Evolutionary conservation across 2,888 invertebrate species (phyloP), one percentile per base, ranked within the genome.

Genomic region (Nomada fabriciana): DNA sequence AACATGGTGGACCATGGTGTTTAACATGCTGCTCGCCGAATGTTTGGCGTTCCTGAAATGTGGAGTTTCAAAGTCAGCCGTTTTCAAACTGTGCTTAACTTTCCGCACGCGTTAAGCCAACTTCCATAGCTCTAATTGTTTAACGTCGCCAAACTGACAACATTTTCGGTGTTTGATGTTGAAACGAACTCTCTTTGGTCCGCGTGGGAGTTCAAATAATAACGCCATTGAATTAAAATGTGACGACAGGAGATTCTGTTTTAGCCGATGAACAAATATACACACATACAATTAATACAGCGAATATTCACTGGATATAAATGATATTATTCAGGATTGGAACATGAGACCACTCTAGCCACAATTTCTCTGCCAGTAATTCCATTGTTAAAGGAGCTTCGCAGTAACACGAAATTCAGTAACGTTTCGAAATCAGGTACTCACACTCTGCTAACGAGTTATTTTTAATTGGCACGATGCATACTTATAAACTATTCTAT

Each of bases 41-140:
- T n/a, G 75, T 68, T 81, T 60, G 59, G 65, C 55, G 47, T 68
- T 50, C 18, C 13, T 15, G 15, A 57, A 73, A 42, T n/a, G n/a
- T 2, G 18, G 29, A 64, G 53, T 63, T 63, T 71, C 81, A 70
- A 75, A 72, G 67, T 73, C 59, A 61, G 20, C 25, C 50, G 60
- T 50, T 60, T 60, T 4, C 50, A 43, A 67, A 67, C 52, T 70
- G 43, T 55, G 65, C 80, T 70, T 65, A 59, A 68, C 69, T 69
- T 73, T 81, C 29, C 42, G n/a, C 47, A 5, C 55, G 42, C 59
- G 77, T 78, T 80, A 57, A 10, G 23, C 29, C 52, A 72, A 63
- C 57, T 72, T 63, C 13, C 42, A 42, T 23, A 23, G n/a, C 50
- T 29, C 64, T 63, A 63, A 77, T 71, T 61, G 50, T 67, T 55